A percentile compares a stretch with the other conserved stretches of the same genome.
Conservation (phyloP, 2,888 invertebrate genomes). For the Cephus spinipes region DNA sequence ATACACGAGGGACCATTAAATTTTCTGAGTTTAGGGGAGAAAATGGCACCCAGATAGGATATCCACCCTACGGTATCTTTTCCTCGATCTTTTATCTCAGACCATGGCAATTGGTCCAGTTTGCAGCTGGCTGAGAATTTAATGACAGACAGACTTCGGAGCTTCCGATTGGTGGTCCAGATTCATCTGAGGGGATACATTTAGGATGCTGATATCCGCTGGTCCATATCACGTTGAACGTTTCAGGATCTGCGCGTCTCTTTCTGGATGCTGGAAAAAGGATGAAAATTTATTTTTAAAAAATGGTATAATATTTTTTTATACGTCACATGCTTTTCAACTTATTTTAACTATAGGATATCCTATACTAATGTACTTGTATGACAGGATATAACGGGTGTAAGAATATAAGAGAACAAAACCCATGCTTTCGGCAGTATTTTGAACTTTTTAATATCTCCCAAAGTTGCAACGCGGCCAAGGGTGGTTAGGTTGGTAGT, state of each 20-base stretch:
- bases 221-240: not conserved
- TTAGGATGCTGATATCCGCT: not conserved
- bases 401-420: not conserved
- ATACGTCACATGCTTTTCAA: not conserved
- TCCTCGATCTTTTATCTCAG: slow-evolving; percentile 25
- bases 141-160: too few species aligned
- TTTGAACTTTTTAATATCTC: not conserved
- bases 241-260: not conserved
- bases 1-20: slow-evolving; percentile 37
- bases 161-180: not conserved
- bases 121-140: not conserved
- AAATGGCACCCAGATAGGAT: slow-evolving; percentile 13
- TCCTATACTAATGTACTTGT: too few species aligned
- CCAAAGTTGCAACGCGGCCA: not conserved
- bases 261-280: not conserved
- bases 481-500: not conserved
- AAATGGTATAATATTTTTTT: not conserved
- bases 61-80: not conserved
- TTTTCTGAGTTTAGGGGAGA: slow-evolving; percentile 27
- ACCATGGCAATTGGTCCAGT: not conserved
- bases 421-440: not conserved
- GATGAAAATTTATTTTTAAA: not conserved
- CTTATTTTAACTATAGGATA: not conserved
- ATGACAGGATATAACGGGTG: not conserved
- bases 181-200: not conserved